Evolutionary conservation across 2,888 invertebrate genomes (phyloP), one percentile per base, ranked within the genome.

Genomic region (Endotricha flammealis): DNA sequence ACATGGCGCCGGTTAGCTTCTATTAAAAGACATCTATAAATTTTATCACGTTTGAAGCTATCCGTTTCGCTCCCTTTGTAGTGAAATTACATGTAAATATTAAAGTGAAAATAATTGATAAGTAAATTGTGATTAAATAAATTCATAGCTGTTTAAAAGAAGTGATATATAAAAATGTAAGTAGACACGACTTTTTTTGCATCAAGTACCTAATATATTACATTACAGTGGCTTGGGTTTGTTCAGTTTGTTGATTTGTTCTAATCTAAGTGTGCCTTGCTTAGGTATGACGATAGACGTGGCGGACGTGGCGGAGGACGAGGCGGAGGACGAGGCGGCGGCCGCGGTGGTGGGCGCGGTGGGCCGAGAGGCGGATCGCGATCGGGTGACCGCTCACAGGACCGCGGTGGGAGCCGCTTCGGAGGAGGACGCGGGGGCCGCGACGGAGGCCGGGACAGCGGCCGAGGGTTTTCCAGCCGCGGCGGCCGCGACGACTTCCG

Each of bases 201-300:
- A n/a, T n/a, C n/a, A n/a, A n/a, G n/a, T n/a, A n/a, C n/a, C n/a
- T n/a, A n/a, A n/a, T n/a, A n/a, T n/a, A n/a, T n/a, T n/a, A n/a
- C n/a, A n/a, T n/a, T n/a, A n/a, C n/a, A n/a, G n/a, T 33, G 32
- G 32, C 32, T 33, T 33, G 12, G 17, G 24, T 33, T 32, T 11
- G 28, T 29, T 16, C 23, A n/a, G n/a, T n/a, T n/a, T n/a, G n/a
- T n/a, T n/a, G n/a, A n/a, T n/a, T n/a, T n/a, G 16, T 28, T 29
- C 23, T 33, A 33, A 25, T 32, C 9, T 32, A 23, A 4, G 23
- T 17, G 7, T 25, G 8, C 32, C 8, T 20, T 22, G 32, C 12
- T 39, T 42, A 88, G 88, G 88, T 88, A 86, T 51, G 87, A 88
- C 58, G 87, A 87, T 57, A 86, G 87, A 53, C 87, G 87, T 43